Evolutionary conservation across 2,113 vertebrate species (phyloP).

Genomic region (Dipodomys stephensi): DNA sequence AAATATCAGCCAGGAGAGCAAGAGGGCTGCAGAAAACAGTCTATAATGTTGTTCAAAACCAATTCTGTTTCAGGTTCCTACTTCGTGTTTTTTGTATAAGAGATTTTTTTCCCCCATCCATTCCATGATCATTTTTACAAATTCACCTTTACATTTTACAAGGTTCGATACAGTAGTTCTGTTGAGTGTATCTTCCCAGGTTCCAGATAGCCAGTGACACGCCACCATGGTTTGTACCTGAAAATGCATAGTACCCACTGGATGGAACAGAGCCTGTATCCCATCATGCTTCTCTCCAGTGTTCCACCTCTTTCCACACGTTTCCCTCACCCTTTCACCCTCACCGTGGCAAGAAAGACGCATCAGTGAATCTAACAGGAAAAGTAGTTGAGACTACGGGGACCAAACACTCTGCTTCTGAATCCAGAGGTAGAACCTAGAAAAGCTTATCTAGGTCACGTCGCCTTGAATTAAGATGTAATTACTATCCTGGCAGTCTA

Average conservation of each 20-base stretch:
- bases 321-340: background rate
- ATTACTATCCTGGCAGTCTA: slow-evolving; percentile 19
- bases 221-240: background rate
- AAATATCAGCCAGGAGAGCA: background rate
- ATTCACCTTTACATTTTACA: background rate
- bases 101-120: background rate
- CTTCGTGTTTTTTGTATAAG: background rate
- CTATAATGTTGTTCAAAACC: slow-evolving; percentile 34
- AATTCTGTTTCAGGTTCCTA: background rate
- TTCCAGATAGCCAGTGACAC: background rate
- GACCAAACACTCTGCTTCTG: background rate
- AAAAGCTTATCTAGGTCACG: background rate
- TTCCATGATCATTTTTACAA: background rate
- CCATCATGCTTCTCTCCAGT: background rate
- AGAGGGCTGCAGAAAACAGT: background rate
- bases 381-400: background rate
- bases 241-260: background rate
- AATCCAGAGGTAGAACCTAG: background rate
- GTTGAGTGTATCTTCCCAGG: background rate
- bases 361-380: background rate
- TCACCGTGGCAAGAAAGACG: background rate
- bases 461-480: slow-evolving; percentile 40
- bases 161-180: background rate
- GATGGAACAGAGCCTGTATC: background rate
- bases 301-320: background rate